phyloP scores from a whole-genome alignment of 2,888 invertebrate genomes.

The Saturnia pavonia region DNA sequence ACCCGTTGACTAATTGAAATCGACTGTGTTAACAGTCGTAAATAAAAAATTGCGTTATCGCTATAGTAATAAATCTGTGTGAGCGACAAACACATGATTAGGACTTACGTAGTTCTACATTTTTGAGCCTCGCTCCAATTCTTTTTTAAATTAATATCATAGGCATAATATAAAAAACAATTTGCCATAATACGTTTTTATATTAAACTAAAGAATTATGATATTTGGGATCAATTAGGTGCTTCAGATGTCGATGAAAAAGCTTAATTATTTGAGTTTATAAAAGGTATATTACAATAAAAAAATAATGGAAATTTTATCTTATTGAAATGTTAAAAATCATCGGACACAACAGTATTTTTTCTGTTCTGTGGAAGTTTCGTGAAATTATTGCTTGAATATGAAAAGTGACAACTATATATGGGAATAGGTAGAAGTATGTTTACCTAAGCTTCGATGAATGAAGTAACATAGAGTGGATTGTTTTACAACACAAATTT shows the following conservation, averaged over 20 bases:
- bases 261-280: background rate
- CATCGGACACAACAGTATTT: background rate
- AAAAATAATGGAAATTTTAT: background rate
- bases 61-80: background rate
- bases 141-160: background rate
- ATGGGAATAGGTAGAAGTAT: no score
- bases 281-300: background rate
- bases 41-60: background rate
- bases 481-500: no score
- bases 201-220: background rate
- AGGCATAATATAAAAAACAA: slow-evolving; percentile 7
- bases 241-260: background rate
- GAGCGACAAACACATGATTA: background rate
- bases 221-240: slow-evolving; percentile 4
- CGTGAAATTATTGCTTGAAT: background rate
- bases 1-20: background rate
- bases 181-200: slow-evolving; percentile 9
- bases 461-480: no score
- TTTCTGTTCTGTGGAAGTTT: background rate
- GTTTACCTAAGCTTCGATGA: no score
- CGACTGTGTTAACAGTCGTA: slow-evolving; percentile 3
- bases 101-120: background rate
- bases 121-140: background rate
- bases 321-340: no score
- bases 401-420: background rate